These are phyloP conservation scores for Erebia aethiops DNA, from an alignment of 2,888 invertebrate species.

Conservation along the genomic window DNA sequence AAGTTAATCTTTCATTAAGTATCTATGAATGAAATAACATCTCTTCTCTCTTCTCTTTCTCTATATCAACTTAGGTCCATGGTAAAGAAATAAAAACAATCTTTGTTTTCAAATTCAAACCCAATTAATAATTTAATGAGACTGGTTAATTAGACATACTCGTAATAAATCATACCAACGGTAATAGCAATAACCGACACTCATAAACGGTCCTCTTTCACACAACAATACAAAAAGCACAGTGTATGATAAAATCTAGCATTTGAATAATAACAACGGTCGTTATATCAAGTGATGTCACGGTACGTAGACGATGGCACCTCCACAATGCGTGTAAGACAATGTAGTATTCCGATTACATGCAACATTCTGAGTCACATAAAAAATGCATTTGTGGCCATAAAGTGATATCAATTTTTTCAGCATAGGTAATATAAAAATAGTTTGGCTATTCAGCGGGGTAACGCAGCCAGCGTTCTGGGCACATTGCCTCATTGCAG, in stretches of 20 bases:
- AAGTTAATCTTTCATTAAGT: too few species aligned
- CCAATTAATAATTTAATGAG: neutral
- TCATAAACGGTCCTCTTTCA: slow-evolving; percentile 63
- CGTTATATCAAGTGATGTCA: slow-evolving; percentile 76
- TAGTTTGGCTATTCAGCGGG: too few species aligned
- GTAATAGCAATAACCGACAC: slow-evolving; percentile 2
- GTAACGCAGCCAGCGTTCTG: too few species aligned
- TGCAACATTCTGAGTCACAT: slow-evolving; percentile 2
- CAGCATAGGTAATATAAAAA: too few species aligned
- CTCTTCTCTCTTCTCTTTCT: too few species aligned
- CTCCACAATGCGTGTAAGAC: slow-evolving; percentile 45
- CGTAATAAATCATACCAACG: neutral
- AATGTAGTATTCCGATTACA: slow-evolving; percentile 11
- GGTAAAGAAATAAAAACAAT: neutral
- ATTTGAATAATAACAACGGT: slow-evolving; percentile 77
- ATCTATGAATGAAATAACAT: neutral
- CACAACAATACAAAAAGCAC: slow-evolving; percentile 61
- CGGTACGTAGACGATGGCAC: slow-evolving; percentile 55
- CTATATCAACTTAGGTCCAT: too few species aligned
- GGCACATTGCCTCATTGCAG: too few species aligned
- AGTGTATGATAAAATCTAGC: slow-evolving; percentile 70
- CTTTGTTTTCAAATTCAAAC: neutral
- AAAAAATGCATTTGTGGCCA: slow-evolving; percentile 8
- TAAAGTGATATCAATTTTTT: neutral
- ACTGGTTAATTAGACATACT: neutral